A percentile compares a stretch with the other conserved stretches of the same genome.
phyloP scores from a whole-genome alignment of 2,113 vertebrate species.

The Thymallus thymallus region DNA sequence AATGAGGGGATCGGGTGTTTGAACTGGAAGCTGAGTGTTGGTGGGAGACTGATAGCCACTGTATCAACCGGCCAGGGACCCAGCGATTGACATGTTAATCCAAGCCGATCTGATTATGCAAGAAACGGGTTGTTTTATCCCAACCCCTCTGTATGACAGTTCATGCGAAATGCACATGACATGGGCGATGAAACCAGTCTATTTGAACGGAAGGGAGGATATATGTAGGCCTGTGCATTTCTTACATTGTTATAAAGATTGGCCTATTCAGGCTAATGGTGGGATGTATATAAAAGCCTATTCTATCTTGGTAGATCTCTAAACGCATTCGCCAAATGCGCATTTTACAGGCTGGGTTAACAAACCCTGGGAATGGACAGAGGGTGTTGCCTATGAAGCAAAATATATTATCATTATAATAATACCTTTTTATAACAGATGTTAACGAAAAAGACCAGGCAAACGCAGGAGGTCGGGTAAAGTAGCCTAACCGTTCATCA shows the following conservation, averaged over 20 bases:
- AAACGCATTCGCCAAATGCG: constrained; percentile 43
- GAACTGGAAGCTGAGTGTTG: not conserved
- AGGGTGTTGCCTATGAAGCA: not conserved
- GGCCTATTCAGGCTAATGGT: not conserved
- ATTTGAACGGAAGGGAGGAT: not conserved
- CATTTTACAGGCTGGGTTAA: constrained; percentile 18
- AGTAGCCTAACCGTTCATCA: not conserved
- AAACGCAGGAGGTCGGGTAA: not conserved
- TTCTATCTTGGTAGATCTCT: not conserved
- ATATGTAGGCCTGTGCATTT: no score
- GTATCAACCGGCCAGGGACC: constrained; percentile 27
- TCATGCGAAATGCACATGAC: constrained; percentile 55
- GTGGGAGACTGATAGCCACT: constrained; percentile 5
- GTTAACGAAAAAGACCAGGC: not conserved
- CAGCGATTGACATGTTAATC: constrained; percentile 62
- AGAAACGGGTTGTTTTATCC: constrained; percentile 63
- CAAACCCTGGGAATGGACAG: not conserved
- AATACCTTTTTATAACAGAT: no score
- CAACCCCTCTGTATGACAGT: constrained; percentile 59
- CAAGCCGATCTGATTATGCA: constrained; percentile 71
- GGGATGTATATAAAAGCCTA: not conserved
- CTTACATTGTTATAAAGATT: no score
- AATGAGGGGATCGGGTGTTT: constrained; percentile 36
- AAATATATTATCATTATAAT: not conserved
- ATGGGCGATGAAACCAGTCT: not conserved